Conservation (phyloP, 2,888 invertebrate species). For the Brachypalpus laphriformis region DNA sequence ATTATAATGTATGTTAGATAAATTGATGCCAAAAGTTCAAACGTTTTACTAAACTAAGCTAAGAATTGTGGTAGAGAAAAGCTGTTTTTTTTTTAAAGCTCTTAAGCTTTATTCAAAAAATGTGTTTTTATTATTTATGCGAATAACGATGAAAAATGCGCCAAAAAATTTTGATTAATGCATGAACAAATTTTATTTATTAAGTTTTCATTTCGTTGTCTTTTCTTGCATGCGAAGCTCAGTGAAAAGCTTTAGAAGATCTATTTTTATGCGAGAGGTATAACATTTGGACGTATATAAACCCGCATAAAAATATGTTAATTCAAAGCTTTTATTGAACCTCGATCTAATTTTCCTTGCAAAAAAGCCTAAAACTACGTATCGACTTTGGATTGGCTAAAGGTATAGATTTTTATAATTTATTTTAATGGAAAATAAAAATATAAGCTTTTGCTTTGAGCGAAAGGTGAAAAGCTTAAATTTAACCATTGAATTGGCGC, state of each 20-base stretch:
- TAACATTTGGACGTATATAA: neutral
- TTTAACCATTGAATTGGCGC: neutral
- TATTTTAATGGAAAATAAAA: slow-evolving; percentile 8
- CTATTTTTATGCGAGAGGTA: slow-evolving; percentile 41
- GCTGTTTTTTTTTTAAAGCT: slow-evolving; percentile 12
- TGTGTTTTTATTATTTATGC: slow-evolving; percentile 8
- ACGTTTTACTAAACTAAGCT: slow-evolving; percentile 40
- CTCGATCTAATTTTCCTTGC: slow-evolving; percentile 49
- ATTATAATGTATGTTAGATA: slow-evolving; percentile 11
- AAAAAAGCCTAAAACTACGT: slow-evolving; percentile 83
- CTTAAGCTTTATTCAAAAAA: slow-evolving; percentile 16
- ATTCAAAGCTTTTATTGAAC: slow-evolving; percentile 63
- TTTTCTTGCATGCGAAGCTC: slow-evolving; percentile 25
- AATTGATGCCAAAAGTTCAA: slow-evolving; percentile 39
- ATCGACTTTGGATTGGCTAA: slow-evolving; percentile 81
- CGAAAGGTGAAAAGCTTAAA: slow-evolving; percentile 10
- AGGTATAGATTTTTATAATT: slow-evolving; percentile 13
- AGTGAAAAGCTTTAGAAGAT: slow-evolving; percentile 52
- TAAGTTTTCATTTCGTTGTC: neutral
- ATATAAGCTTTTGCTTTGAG: neutral
- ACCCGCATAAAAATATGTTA: slow-evolving; percentile 42
- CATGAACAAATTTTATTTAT: slow-evolving; percentile 21
- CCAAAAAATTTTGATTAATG: slow-evolving; percentile 47
- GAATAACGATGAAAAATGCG: slow-evolving; percentile 43
- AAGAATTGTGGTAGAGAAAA: slow-evolving; percentile 25